phyloP scores from a whole-genome alignment of 2,113 vertebrate genomes.

The Rhipidura dahli region DNA sequence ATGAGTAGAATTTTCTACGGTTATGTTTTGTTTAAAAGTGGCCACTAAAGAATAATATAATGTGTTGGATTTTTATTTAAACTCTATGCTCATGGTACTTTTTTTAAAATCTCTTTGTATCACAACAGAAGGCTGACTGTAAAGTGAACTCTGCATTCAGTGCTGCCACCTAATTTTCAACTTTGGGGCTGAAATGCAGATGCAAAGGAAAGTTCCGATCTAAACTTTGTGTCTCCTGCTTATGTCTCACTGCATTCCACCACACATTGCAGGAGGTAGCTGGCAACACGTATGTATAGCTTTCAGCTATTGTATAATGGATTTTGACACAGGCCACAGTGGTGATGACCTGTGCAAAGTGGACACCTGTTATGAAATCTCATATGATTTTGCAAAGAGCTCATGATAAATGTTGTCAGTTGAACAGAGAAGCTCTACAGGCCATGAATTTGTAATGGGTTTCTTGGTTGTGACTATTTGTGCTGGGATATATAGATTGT shows the following conservation, averaged over 20 bases:
- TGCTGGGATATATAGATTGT: neutral
- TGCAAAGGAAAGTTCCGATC: neutral
- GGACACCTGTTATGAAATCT: slow-evolving; percentile 63
- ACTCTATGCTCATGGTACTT: neutral
- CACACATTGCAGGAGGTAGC: neutral
- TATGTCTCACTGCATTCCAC: neutral
- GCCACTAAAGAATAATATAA: neutral
- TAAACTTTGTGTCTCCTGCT: neutral
- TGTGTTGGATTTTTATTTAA: slow-evolving; percentile 31
- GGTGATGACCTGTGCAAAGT: slow-evolving; percentile 35
- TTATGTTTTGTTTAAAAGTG: slow-evolving; percentile 18
- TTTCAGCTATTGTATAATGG: slow-evolving; percentile 46
- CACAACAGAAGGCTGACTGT: neutral
- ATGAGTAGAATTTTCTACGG: neutral
- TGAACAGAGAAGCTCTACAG: slow-evolving; percentile 36
- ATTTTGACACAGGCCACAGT: slow-evolving; percentile 46
- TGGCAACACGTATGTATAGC: neutral
- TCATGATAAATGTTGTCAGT: slow-evolving; percentile 56
- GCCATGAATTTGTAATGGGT: slow-evolving; percentile 39
- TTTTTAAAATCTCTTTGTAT: neutral
- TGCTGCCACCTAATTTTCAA: neutral
- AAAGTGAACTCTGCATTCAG: neutral
- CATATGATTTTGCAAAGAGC: slow-evolving; percentile 57
- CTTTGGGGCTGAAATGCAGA: neutral
- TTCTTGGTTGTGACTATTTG: slow-evolving; percentile 15